Evolutionary conservation across 1,140 invertebrate species (phyloP), one percentile per base, ranked within the genome.

Genomic region (Tetramorium alpestre): DNA sequence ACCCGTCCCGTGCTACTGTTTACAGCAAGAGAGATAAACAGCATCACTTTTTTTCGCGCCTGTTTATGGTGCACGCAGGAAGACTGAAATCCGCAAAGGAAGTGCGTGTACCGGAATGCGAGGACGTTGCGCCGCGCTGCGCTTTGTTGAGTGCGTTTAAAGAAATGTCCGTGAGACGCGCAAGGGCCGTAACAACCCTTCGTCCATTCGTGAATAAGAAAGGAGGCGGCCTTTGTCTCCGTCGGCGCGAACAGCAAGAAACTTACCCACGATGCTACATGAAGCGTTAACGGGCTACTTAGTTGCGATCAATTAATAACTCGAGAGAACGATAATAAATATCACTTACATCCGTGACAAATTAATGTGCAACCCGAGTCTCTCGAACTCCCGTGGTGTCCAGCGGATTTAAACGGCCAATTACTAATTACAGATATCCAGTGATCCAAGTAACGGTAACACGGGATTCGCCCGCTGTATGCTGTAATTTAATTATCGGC

Each of bases 401-500:
- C 60, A 64, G 25, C 86, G 88, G 65, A 47, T 51, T 76, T 73
- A 90, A 90, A 90, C 77, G 64, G 76, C 87, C 84, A 86, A 91
- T 91, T 88, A 87, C 90, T 90, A 91, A 91, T 90, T 91, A 90
- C 89, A 76, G 88, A 90, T 90, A 88, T 54, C 76, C 89, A 60
- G 70, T 72, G 88, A 90, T 84, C 25, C 73, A 65, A 72, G 86
- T 90, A 91, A 91, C 90, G 90, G 88, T 77, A 91, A 91, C 67
- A 62, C 22, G 56, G 41, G 33, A 38, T 38, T 49, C 82, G 49
- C 58, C 62, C 75, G 56, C 28, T 62, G 64, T 84, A 65, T 84
- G 54, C 64, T 75, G 87, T 91, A 90, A 91, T 91, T 91, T 90
- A 91, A 91, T 91, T 90, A 91, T 88, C 89, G 88, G 86, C 88